These are phyloP conservation scores for Crematogaster levior DNA, from an alignment of 2,888 invertebrate species.

Conservation along the genomic window DNA sequence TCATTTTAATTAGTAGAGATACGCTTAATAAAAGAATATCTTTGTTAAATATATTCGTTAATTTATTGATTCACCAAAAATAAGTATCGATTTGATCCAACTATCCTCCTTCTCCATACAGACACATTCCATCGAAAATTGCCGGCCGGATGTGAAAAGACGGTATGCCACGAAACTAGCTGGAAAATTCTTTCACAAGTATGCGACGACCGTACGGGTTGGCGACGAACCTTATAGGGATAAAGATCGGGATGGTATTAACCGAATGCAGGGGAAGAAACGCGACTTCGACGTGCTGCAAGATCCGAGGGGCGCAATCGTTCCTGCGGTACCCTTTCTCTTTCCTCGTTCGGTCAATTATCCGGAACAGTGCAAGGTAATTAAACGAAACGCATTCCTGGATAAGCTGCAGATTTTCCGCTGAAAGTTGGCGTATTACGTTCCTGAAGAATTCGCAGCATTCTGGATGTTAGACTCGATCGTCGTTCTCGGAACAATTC, in stretches of 20 bases:
- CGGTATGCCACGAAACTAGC: constrained; percentile 50
- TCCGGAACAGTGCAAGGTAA: constrained; percentile 50
- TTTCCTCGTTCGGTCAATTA: constrained; percentile 55
- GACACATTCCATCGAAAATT: constrained; percentile 69
- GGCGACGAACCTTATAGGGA: constrained; percentile 8
- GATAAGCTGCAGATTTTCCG: constrained; percentile 57
- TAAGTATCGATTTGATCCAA: constrained; percentile 27
- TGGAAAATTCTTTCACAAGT: constrained; percentile 70
- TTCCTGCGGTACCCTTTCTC: neutral
- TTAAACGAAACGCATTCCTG: constrained; percentile 64
- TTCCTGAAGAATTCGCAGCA: constrained; percentile 41
- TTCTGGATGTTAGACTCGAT: neutral
- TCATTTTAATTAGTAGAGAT: neutral
- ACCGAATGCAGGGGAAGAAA: constrained; percentile 50
- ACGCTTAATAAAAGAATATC: constrained; percentile 17
- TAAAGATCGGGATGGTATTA: constrained; percentile 58
- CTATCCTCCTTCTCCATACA: constrained; percentile 26
- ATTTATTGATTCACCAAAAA: neutral
- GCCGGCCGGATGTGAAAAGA: constrained; percentile 33
- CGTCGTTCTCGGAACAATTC: constrained; percentile 18
- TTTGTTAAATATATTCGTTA: neutral
- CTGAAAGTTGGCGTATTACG: constrained; percentile 56
- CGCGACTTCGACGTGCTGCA: constrained; percentile 51
- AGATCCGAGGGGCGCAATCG: constrained; percentile 53
- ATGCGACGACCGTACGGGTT: constrained; percentile 60